Evolutionary conservation across 2,888 invertebrate genomes (phyloP).

Genomic region (Epinotia brunnichana): DNA sequence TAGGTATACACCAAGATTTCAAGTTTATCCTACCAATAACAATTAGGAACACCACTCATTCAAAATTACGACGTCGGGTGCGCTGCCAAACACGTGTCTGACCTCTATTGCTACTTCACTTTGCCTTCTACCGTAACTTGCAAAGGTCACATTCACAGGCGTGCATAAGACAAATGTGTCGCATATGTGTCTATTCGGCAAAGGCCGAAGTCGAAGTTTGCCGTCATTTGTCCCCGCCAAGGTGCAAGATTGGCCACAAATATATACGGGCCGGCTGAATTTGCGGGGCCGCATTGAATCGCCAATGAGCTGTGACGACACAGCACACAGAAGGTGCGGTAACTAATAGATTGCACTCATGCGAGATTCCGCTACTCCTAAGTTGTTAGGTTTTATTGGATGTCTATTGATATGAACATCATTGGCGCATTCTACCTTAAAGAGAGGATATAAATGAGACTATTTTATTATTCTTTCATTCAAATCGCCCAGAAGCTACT

Average conservation of each 20-base stretch:
- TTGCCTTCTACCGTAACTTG: not conserved
- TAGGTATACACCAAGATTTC: no score
- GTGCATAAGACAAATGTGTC: slow-evolving; percentile 36
- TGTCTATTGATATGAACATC: not conserved
- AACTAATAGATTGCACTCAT: not conserved
- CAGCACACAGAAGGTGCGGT: slow-evolving; percentile 31
- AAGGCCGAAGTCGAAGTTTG: slow-evolving; percentile 28
- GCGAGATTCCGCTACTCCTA: not conserved
- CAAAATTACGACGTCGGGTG: not conserved
- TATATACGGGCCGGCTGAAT: slow-evolving; percentile 65
- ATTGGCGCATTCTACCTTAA: not conserved
- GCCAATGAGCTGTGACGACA: slow-evolving; percentile 76
- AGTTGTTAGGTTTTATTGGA: not conserved
- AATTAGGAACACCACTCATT: not conserved
- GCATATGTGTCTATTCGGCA: slow-evolving; percentile 16
- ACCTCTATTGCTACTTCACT: not conserved
- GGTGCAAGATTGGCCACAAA: slow-evolving; percentile 59
- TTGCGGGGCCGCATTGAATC: slow-evolving; percentile 67
- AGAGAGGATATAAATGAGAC: no score
- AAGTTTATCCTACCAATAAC: no score
- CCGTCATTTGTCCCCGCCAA: slow-evolving; percentile 53
- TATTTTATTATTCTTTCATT: not conserved
- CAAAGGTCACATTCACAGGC: slow-evolving; percentile 14
- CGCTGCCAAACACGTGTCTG: slow-evolving; percentile 2
- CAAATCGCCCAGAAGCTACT: not conserved